Conservation (phyloP, 2,113 vertebrate genomes). For the Odontesthes bonariensis region DNA sequence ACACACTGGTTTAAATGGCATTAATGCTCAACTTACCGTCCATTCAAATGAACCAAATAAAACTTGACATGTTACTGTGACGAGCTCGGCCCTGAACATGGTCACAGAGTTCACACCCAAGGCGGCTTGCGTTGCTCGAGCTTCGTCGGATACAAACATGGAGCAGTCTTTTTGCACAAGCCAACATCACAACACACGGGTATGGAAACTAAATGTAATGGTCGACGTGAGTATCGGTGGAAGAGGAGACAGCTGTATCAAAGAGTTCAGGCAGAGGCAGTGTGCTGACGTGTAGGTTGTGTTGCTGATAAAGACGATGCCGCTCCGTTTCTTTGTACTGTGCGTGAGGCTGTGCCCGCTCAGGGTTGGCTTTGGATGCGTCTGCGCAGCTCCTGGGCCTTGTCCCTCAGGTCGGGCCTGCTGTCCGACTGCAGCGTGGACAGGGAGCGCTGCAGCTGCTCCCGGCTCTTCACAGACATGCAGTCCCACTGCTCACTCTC, state of each 20-base stretch:
- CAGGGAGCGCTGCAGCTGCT: slow-evolving; percentile 88
- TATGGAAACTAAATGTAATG: slow-evolving; percentile 21
- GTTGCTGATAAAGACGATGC: background rate
- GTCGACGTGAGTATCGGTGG: background rate
- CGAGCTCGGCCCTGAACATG: slow-evolving; percentile 1
- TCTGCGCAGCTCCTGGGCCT: slow-evolving; percentile 90
- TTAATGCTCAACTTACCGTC: slow-evolving; percentile 46
- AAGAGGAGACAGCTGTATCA: slow-evolving; percentile 9
- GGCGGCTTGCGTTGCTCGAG: no score
- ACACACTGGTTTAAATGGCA: slow-evolving; percentile 64
- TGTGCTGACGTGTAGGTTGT: slow-evolving; percentile 5
- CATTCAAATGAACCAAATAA: slow-evolving; percentile 58
- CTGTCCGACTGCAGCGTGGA: slow-evolving; percentile 91
- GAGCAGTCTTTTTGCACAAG: background rate
- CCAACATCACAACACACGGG: slow-evolving; percentile 30
- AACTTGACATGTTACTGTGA: slow-evolving; percentile 42
- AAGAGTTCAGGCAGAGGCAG: slow-evolving; percentile 2
- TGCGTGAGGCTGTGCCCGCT: slow-evolving; percentile 21
- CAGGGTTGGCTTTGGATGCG: slow-evolving; percentile 87
- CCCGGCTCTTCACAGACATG: slow-evolving; percentile 88
- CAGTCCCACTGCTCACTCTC: slow-evolving; percentile 92
- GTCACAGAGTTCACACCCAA: background rate
- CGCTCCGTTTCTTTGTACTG: slow-evolving; percentile 8
- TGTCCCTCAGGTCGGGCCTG: slow-evolving; percentile 92
- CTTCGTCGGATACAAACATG: background rate